Base-by-base conservation (phyloP, 2,888 invertebrate genomes). In the Gryllus longicercus region DNA sequence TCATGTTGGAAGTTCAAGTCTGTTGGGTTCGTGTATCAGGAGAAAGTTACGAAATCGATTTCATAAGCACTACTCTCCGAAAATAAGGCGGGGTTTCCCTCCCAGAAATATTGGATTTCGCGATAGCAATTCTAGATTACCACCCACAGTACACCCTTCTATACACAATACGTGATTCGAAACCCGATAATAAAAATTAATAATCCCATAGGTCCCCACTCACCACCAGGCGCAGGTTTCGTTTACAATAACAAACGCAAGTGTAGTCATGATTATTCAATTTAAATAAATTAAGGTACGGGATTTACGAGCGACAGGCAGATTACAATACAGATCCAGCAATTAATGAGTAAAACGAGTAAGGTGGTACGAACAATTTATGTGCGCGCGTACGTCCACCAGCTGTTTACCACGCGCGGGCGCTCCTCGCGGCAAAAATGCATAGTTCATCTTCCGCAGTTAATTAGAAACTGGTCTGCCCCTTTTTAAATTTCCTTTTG, bases 301-400 rank as follows among this genome's bases (percentile, higher is more conserved):
- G 63, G n/a, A 63, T 63, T 63, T 63, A 63, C 63, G 63, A 63
- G 16, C 63, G 63, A 63, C 63, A 63, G 63, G 16, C 63, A 63
- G 63, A 63, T 63, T 63, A 63, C 63, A 63, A 63, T 63, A 63
- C n/a, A n/a, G 63, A 63, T 63, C 16, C 63, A n/a, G 63, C 63
- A 63, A 63, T 63, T 63, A 63, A 63, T 63, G 63, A 63, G 63
- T 63, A 63, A 63, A 63, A n/a, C 63, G 63, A 63, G n/a, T 63
- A 14, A 63, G 63, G 63, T n/a, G 1, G 63, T 63, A 63, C 16
- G 63, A 14, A 1, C 63, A 63, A 63, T 63, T 63, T 63, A 63
- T 63, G 63, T 63, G 63, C 14, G 63, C 63, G 16, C 14, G 63
- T 63, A 63, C 63, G 16, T 63, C n/a, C 63, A 14, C 14, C 63